These are phyloP conservation scores for human (Homo sapiens) DNA, from an alignment of 2,113 vertebrate genomes.

Conservation along the genomic window DNA sequence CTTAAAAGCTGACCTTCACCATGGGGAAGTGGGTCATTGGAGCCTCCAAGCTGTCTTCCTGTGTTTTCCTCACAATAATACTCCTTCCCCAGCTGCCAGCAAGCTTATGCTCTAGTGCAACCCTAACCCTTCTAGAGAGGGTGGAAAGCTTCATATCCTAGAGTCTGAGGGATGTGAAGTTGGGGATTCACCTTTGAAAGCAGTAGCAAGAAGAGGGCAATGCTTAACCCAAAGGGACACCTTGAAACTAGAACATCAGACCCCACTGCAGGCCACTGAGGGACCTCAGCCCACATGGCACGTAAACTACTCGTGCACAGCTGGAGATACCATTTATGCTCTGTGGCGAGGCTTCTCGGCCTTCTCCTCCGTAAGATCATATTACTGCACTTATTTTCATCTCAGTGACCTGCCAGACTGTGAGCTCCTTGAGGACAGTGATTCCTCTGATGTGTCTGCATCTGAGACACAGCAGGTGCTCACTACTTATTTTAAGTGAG, in stretches of 20 bases:
- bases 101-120: neutral
- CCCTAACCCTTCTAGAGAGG: neutral
- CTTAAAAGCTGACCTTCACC: neutral
- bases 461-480: neutral
- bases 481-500: neutral
- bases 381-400: neutral
- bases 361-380: neutral
- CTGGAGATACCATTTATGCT: neutral
- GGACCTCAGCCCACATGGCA: neutral
- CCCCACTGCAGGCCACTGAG: neutral
- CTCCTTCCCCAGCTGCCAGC: neutral
- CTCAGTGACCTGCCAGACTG: neutral
- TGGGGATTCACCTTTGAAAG: neutral
- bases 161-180: neutral
- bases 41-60: neutral
- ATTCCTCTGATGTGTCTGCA: neutral
- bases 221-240: neutral
- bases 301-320: rapidly evolving
- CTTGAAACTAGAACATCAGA: neutral
- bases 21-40: too few relatives aligned
- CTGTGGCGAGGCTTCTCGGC: neutral
- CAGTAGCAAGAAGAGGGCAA: neutral
- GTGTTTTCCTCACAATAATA: neutral
- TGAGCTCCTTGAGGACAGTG: neutral
- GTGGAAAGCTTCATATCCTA: neutral